Base-by-base conservation (phyloP, 2,888 invertebrate genomes). In the Macrosiphum euphorbiae region DNA sequence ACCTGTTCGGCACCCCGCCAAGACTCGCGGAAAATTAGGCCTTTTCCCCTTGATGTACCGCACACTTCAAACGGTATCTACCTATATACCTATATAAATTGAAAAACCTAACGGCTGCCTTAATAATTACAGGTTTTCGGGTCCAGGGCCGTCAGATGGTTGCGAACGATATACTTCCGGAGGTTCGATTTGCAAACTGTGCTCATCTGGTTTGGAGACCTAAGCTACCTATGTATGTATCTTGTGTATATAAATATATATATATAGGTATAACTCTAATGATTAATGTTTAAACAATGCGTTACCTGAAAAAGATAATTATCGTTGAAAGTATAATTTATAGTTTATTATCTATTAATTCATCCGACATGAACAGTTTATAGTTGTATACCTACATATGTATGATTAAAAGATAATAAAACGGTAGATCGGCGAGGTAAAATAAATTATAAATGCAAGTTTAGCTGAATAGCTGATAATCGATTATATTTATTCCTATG, bases 11-110 rank as follows among this genome's bases (percentile, higher is more conserved):
- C 90, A 58, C 90, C 90, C 90, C 93, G 93, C 90, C 93, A 90
- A 61, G 93, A 61, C 85, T 90, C 93, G 93, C 93, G 93, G 93
- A 94, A 90, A 94, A 94, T 94, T 94, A 94, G 90, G 93, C 90
- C 47, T 61, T 90, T 90, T 86, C n/a, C 26, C 44, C 55, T 61
- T 61, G 61, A 85, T 61, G 58, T 85, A 86, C 93, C 93, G 93
- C 90, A 90, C 93, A 90, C 86, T 90, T 90, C 90, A 86, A 94
- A 90, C 93, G 89, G 89, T 89, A 92, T 44, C 47, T 28, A 92
- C 52, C 47, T 28, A 28, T 26, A 89, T n/a, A 3, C n/a, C 4
- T 28, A 85, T 85, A 90, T 58, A 85, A 93, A 89, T 85, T 61
- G 89, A 93, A 90, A 92, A 90, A 90, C 89, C 35, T 90, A 89